phyloP scores from a whole-genome alignment of 1,140 invertebrate species.

The Campoletis sonorensis region DNA sequence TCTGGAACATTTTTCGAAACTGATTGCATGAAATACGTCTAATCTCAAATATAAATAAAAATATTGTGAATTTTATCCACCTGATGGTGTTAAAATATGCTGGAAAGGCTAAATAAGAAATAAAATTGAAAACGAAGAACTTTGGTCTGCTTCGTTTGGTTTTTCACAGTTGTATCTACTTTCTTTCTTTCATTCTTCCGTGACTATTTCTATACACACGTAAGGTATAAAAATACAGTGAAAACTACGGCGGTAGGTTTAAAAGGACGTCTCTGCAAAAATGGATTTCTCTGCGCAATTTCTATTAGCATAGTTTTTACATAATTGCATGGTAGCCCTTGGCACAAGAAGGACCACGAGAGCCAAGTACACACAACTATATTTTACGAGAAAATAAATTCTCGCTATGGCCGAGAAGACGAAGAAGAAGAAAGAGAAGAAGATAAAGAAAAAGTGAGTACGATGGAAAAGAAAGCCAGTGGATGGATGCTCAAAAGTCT shows the following conservation, averaged over 20 bases:
- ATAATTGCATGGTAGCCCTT: conserved; percentile 65
- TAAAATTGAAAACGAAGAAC: background rate
- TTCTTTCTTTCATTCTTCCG: background rate
- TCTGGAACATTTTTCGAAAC: conserved; percentile 23
- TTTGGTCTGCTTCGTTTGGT: conserved; percentile 20
- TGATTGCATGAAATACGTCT: background rate
- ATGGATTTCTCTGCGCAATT: conserved; percentile 72
- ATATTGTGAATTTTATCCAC: no score
- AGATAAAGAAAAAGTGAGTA: conserved; percentile 38
- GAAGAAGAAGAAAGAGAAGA: conserved; percentile 38
- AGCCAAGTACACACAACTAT: conserved; percentile 56
- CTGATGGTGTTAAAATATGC: background rate
- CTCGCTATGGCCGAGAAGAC: conserved; percentile 49
- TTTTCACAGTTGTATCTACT: conserved; percentile 46
- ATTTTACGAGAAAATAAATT: conserved; percentile 65
- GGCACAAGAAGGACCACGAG: conserved; percentile 51
- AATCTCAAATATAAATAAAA: no score
- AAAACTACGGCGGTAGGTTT: conserved; percentile 3
- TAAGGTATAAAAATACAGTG: conserved; percentile 45
- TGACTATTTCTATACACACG: conserved; percentile 49
- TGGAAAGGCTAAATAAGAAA: background rate
- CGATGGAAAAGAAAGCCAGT: conserved; percentile 21
- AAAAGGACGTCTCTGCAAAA: conserved; percentile 48
- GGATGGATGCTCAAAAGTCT: background rate
- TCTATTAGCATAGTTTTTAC: conserved; percentile 75